These are phyloP conservation scores for Nothura maculosa DNA, from an alignment of 2,797 vertebrate species.

Conservation along the genomic window DNA sequence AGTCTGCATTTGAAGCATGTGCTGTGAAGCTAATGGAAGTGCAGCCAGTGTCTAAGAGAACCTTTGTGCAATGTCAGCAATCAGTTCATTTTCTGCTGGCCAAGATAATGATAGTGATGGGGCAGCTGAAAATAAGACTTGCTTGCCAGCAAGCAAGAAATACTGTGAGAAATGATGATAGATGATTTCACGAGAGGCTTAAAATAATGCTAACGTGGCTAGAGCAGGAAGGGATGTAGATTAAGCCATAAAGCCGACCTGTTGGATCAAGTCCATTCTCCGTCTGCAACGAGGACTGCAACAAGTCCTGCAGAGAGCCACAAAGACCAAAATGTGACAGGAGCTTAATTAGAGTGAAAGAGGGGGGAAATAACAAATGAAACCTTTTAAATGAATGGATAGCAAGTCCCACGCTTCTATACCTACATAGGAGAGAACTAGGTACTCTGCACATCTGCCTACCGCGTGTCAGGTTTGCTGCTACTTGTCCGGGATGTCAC, in stretches of 20 bases:
- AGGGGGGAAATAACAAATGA: background rate
- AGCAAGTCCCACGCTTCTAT: background rate
- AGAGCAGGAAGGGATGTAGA: background rate
- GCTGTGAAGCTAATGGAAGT: background rate
- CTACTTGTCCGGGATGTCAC: background rate
- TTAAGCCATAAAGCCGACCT: background rate
- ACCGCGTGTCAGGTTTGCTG: background rate
- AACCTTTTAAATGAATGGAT: background rate
- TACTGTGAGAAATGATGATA: background rate
- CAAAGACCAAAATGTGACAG: background rate
- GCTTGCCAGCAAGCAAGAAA: background rate
- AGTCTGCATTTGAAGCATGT: background rate
- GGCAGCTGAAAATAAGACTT: background rate
- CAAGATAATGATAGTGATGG: background rate
- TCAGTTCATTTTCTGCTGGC: background rate
- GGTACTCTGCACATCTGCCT: too few species aligned
- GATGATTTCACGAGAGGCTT: background rate
- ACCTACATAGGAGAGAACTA: background rate
- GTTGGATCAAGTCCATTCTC: background rate
- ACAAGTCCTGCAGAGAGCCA: fast-evolving
- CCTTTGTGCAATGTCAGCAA: background rate
- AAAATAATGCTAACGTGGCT: background rate
- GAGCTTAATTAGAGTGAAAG: background rate
- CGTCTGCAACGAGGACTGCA: too few species aligned
- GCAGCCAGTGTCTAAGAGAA: background rate